Conservation (phyloP, 2,113 vertebrate species). For the Embiotoca jacksoni region DNA sequence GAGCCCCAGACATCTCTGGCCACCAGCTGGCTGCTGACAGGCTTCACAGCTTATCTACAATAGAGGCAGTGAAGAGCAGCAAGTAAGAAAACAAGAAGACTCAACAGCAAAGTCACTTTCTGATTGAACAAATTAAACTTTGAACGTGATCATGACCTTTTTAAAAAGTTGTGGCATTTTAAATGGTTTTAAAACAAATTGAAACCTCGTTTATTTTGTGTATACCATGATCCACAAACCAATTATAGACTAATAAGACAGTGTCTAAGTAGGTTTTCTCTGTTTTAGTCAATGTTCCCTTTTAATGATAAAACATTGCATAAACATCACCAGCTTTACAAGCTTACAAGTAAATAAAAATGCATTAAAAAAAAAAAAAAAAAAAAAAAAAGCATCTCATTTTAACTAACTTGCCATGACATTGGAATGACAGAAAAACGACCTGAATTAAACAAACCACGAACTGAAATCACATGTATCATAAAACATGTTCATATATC, state of each 20-base stretch:
- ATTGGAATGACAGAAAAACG: background rate
- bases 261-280: background rate
- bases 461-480: background rate
- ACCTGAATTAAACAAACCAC: constrained; percentile 9
- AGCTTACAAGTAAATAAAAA: background rate
- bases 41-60: constrained; percentile 74
- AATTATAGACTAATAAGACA: too few species aligned
- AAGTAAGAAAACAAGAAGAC: constrained; percentile 15
- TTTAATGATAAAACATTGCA: background rate
- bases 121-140: background rate
- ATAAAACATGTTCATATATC: background rate
- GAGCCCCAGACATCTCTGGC: constrained; percentile 47
- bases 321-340: background rate
- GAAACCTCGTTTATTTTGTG: background rate
- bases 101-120: constrained; percentile 11
- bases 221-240: background rate
- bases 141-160: background rate
- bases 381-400: background rate
- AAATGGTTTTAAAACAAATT: background rate
- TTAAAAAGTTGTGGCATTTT: background rate
- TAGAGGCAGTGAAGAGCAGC: constrained; percentile 46
- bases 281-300: background rate
- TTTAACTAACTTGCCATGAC: constrained; percentile 1
- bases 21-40: constrained; percentile 59
- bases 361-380: background rate